Conservation (phyloP, 1,140 invertebrate species). For the Dendrolimus kikuchii region DNA sequence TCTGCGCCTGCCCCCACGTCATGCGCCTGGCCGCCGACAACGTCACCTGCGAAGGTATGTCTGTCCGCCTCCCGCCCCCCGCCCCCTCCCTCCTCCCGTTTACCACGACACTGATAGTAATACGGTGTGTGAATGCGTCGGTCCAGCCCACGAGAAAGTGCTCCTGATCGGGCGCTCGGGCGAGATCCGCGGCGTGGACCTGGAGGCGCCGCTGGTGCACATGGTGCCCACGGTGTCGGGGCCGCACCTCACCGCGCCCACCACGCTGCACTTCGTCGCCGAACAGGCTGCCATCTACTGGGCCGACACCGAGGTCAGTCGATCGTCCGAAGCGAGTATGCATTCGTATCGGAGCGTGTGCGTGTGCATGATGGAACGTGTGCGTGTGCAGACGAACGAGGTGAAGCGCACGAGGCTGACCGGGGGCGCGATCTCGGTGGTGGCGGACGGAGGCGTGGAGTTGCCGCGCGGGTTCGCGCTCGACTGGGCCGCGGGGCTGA, state of each 20-base stretch:
- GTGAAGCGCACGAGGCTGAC: conserved; percentile 78
- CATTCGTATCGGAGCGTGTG: no score
- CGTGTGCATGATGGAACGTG: not conserved
- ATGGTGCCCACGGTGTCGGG: conserved; percentile 84
- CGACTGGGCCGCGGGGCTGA: conserved; percentile 86
- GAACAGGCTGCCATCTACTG: conserved; percentile 82
- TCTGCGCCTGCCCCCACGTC: conserved; percentile 84
- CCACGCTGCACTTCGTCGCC: conserved; percentile 80
- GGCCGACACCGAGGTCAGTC: conserved; percentile 78
- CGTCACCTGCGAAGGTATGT: conserved; percentile 74
- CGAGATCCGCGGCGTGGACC: conserved; percentile 88
- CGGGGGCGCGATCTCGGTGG: conserved; percentile 75
- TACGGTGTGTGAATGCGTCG: conserved; percentile 20
- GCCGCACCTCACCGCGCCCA: conserved; percentile 77
- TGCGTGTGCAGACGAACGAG: conserved; percentile 73
- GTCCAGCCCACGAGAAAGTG: conserved; percentile 81
- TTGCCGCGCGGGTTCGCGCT: conserved; percentile 75
- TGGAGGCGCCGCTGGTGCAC: conserved; percentile 81
- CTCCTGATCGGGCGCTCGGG: conserved; percentile 81
- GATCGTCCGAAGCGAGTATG: not conserved
- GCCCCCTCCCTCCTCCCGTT: no score
- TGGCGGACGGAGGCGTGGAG: conserved; percentile 82
- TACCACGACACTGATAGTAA: not conserved
- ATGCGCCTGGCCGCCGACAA: conserved; percentile 62
- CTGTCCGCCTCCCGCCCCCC: no score